A percentile compares a stretch with the other conserved stretches of the same genome.
Conservation (phyloP, 2,797 vertebrate species). For the Natrix natrix region DNA sequence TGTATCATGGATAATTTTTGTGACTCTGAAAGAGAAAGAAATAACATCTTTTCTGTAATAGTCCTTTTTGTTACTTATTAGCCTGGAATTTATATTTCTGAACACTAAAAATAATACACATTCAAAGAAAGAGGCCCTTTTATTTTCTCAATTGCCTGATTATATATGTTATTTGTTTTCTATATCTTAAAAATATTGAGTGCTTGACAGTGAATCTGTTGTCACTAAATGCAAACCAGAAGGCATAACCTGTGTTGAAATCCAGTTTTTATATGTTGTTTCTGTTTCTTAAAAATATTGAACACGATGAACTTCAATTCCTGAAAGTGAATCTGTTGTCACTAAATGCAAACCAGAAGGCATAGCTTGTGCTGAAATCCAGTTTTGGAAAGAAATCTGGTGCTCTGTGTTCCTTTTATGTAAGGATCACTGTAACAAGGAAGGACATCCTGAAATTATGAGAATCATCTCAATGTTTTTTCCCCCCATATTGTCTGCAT, state of each 20-base stretch:
- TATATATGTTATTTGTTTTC: not conserved
- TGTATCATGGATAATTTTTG: not conserved
- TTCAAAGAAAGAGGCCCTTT: not conserved
- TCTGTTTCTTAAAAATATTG: not conserved
- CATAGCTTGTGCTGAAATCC: not conserved
- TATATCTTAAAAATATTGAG: not conserved
- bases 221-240: not conserved
- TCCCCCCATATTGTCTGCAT: not conserved
- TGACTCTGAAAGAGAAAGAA: not conserved
- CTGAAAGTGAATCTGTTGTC: not conserved
- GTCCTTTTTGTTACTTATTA: not conserved
- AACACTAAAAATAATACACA: not conserved
- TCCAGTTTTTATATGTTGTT: too few species aligned
- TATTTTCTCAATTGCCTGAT: not conserved
- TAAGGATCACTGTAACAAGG: not conserved
- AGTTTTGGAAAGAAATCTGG: not conserved
- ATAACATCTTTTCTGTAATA: not conserved
- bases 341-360: not conserved
- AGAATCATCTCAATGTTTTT: not conserved
- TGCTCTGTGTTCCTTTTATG: not conserved
- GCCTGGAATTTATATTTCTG: not conserved
- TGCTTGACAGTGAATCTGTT: not conserved
- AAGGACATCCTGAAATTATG: not conserved
- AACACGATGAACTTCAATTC: not conserved
- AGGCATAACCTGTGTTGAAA: not conserved